A percentile compares a stretch with the other conserved stretches of the same genome.
These are phyloP conservation scores for Plecturocebus donacophilus DNA, from an alignment of 2,113 vertebrate genomes.

Conservation along the genomic window DNA sequence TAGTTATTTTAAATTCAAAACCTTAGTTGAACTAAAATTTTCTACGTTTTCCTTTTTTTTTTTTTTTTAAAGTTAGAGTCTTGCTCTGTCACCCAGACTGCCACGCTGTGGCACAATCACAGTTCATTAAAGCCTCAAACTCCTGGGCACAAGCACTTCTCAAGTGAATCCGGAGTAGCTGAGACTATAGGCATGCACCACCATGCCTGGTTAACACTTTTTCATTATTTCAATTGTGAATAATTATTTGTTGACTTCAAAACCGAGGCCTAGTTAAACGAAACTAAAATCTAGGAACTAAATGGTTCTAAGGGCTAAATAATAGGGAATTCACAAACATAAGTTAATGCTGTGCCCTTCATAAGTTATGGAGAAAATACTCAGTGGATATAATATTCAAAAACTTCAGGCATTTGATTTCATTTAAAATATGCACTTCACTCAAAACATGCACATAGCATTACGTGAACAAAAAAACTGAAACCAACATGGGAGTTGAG, in stretches of 20 bases:
- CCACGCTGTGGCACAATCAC: not conserved
- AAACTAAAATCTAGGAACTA: not conserved
- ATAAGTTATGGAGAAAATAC: not conserved
- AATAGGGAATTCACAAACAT: not conserved
- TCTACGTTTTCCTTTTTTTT: not conserved
- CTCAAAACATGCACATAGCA: not conserved
- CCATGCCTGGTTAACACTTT: not conserved
- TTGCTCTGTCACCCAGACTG: not conserved
- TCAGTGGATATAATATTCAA: not conserved
- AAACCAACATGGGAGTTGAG: not conserved
- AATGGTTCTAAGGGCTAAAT: not conserved
- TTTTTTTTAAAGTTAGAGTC: not conserved
- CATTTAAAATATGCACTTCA: not conserved
- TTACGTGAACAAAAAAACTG: not conserved
- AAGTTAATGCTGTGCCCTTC: not conserved
- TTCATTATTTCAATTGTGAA: slow-evolving; percentile 2
- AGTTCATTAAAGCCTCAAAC: not conserved
- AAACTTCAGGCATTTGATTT: not conserved
- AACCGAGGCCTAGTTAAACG: not conserved
- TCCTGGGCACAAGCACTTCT: not conserved
- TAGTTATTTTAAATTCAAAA: slow-evolving; percentile 1
- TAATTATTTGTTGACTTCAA: not conserved
- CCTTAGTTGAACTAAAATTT: not conserved
- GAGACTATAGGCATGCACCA: not conserved
- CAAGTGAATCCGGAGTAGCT: not conserved